Evolutionary conservation across 2,113 vertebrate species (phyloP).

Genomic region (Datnioides undecimradiatus): DNA sequence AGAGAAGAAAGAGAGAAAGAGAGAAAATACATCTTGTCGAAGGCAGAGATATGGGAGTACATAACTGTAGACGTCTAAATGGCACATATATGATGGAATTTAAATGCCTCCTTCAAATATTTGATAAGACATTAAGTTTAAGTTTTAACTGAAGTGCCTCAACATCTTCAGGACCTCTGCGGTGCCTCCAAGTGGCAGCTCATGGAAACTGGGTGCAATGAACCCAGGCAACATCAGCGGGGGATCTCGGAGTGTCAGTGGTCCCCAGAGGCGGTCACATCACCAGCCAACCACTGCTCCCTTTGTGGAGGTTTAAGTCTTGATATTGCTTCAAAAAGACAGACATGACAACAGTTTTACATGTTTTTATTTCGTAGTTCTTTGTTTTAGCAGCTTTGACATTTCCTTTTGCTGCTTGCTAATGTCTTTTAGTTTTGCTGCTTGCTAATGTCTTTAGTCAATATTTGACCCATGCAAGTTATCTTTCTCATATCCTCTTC

Average conservation of each 20-base stretch:
- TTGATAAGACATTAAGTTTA: neutral
- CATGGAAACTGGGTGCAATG: no score
- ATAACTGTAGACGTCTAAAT: no score
- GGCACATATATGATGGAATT: neutral
- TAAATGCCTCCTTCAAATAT: neutral
- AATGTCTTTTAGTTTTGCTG: no score
- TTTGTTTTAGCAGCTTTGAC: neutral
- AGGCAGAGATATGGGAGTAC: no score
- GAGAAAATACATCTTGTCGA: no score
- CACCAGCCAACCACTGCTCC: neutral
- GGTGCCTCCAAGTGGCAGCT: no score
- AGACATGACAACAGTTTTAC: neutral
- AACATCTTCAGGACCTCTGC: neutral
- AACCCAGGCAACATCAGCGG: no score
- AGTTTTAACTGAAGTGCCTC: neutral
- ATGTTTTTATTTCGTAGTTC: neutral
- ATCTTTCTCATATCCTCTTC: neutral
- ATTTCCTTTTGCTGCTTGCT: neutral
- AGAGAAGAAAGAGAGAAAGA: no score
- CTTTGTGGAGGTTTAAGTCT: neutral
- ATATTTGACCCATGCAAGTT: neutral
- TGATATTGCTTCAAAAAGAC: neutral
- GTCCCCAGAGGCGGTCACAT: no score
- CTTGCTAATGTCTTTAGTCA: neutral
- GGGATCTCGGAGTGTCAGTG: no score